Evolutionary conservation across 2,797 vertebrate species (phyloP), one percentile per base, ranked within the genome.

Genomic region (Yasuhikotakia modesta): DNA sequence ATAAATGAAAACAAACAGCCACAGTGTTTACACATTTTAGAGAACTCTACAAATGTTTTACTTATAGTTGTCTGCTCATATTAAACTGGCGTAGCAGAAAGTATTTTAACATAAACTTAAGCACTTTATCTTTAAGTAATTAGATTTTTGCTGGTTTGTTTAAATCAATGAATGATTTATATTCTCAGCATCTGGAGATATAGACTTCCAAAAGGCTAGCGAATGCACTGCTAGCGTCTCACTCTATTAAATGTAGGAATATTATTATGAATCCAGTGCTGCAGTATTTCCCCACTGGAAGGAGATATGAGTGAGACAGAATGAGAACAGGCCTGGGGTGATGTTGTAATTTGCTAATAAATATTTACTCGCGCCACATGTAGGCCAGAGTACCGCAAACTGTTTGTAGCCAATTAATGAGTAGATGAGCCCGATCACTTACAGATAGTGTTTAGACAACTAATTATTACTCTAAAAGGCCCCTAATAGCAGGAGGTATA

Each of bases 391-490:
- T 80, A 76, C 80, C 72, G 43, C 82, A 85, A 81, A 85, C 81
- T 78, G 79, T 75, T 84, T 74, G 76, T 68, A 76, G 77, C 83
- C 70, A 65, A 79, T 83, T 85, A 87, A 87, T 82, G 71, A 84
- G 82, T 67, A 52, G 64, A 85, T 77, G 60, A 74, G 69, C 75
- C 72, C 73, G 76, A 84, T 82, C 82, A 79, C 76, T 82, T 82
- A 78, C 82, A 83, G 85, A 85, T 85, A 87, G 81, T 83, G 84
- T 87, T 87, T 82, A 88, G 83, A 83, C 82, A 78, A 83, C 85
- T 86, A 87, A 88, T 88, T 88, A 86, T 82, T 70, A 68, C 53
- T 57, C 66, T 71, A 79, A 75, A 78, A 79, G 64, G 67, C 78
- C 66, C 74, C 57, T 87, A 85, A 64, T 85, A 83, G 86, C 84